phyloP scores from a whole-genome alignment of 2,888 invertebrate species.

The Epistrophella euchroma region DNA sequence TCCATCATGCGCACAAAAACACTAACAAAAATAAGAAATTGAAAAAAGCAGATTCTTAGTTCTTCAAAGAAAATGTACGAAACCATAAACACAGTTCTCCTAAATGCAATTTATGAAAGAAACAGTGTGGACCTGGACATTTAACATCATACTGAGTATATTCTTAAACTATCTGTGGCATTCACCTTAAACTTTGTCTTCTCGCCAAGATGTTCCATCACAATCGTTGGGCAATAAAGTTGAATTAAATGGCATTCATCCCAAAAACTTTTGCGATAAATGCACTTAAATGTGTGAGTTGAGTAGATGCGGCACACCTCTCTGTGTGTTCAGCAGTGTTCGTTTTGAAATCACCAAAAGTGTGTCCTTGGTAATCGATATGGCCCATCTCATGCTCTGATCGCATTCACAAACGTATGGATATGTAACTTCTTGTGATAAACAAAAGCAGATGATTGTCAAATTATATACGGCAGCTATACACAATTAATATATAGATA shows the following conservation, averaged over 20 bases:
- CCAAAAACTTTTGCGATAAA: conserved; percentile 28
- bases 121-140: background rate
- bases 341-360: background rate
- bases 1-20: too few species aligned
- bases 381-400: conserved; percentile 3
- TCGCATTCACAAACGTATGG: background rate
- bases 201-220: conserved; percentile 11
- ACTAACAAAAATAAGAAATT: background rate
- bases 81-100: too few species aligned
- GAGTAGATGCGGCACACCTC: background rate
- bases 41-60: background rate
- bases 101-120: background rate
- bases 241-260: conserved; percentile 28
- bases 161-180: conserved; percentile 6
- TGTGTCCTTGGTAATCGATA: conserved; percentile 23
- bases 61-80: too few species aligned
- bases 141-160: background rate
- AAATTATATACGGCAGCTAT: conserved; percentile 4
- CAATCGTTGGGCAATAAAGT: conserved; percentile 12
- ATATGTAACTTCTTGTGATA: background rate
- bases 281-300: conserved; percentile 23
- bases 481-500: background rate
- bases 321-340: background rate
- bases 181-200: conserved; percentile 29
- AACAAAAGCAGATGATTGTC: conserved; percentile 35